Base-by-base conservation (phyloP, 2,888 invertebrate species). In the Drosophila monieri region DNA sequence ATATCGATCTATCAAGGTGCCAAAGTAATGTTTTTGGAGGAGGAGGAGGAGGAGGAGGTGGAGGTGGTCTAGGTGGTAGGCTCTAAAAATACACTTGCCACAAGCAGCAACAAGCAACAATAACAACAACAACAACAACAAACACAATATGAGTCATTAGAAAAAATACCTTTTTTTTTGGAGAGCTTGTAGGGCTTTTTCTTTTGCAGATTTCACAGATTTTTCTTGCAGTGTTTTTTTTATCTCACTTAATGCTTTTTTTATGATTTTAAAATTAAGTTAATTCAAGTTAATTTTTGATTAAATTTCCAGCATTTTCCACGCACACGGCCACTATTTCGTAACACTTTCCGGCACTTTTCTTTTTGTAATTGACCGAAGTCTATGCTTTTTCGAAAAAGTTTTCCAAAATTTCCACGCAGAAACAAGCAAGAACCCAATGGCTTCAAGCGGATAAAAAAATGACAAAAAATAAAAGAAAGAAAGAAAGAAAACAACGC, bases 21-120 rank as follows among this genome's bases (percentile, higher is more conserved):
- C 49, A 37, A 52, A 61, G 62, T 66, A 69, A 68, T 67, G 51
- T 53, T 35, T 35, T 35, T 35, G 12, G 4, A 4, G 32, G 32
- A 32, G n/a, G 6, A 35, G 39, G n/a, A n/a, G n/a, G n/a, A n/a
- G n/a, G n/a, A n/a, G n/a, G n/a, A n/a, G n/a, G n/a, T n/a, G n/a
- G n/a, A n/a, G n/a, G n/a, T n/a, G n/a, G 43, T 12, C 21, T 21
- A 21, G 35, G 48, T 12, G 64, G 62, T 35, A 35, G 35, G 35
- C 65, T 71, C 85, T 80, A 86, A 73, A 80, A 85, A 80, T 80
- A 84, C 35, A 35, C n/a, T n/a, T 64, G 68, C 59, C 70, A 25
- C 52, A 51, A 58, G n/a, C 57, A 53, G 23, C 30, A 56, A 8
- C 18, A 18, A 14, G 18, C 18, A 58, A 12, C 23, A 58, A 39